A percentile compares a stretch with the other conserved stretches of the same genome.
Conservation (phyloP, 2,888 invertebrate species). For the Asteroscopus sphinx region DNA sequence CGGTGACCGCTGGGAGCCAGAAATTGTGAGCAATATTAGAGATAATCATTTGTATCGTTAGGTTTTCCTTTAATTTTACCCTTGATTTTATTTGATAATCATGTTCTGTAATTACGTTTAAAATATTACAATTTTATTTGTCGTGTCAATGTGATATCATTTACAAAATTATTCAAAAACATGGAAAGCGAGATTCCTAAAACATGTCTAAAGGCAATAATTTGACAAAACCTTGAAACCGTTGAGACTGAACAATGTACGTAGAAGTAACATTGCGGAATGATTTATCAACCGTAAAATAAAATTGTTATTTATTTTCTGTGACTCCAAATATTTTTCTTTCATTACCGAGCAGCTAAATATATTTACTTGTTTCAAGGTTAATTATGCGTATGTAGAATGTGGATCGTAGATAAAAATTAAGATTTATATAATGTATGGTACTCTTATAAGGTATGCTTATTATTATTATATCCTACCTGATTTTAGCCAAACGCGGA, state of each 20-base stretch:
- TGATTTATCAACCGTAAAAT: slow-evolving; percentile 28
- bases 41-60: slow-evolving; percentile 82
- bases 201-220: slow-evolving; percentile 47
- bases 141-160: background rate
- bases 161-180: too few relatives aligned
- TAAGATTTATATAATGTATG: background rate
- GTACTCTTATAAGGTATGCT: too few relatives aligned
- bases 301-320: slow-evolving; percentile 29
- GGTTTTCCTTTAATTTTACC: background rate
- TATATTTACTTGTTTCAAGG: slow-evolving; percentile 25
- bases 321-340: slow-evolving; percentile 8
- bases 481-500: too few relatives aligned
- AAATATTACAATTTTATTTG: slow-evolving; percentile 4
- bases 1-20: slow-evolving; percentile 99
- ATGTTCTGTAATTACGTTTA: slow-evolving; percentile 7
- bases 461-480: too few relatives aligned
- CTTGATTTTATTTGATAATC: background rate
- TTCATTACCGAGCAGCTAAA: slow-evolving; percentile 13
- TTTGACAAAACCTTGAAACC: slow-evolving; percentile 33
- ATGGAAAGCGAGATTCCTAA: slow-evolving; percentile 5
- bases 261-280: slow-evolving; percentile 21
- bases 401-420: background rate
- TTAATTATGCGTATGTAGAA: slow-evolving; percentile 1
- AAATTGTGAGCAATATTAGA: slow-evolving; percentile 97
- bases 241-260: slow-evolving; percentile 13